A percentile compares a stretch with the other conserved stretches of the same genome.
phyloP scores from a whole-genome alignment of 2,113 vertebrate genomes.

The Strix aluco region DNA sequence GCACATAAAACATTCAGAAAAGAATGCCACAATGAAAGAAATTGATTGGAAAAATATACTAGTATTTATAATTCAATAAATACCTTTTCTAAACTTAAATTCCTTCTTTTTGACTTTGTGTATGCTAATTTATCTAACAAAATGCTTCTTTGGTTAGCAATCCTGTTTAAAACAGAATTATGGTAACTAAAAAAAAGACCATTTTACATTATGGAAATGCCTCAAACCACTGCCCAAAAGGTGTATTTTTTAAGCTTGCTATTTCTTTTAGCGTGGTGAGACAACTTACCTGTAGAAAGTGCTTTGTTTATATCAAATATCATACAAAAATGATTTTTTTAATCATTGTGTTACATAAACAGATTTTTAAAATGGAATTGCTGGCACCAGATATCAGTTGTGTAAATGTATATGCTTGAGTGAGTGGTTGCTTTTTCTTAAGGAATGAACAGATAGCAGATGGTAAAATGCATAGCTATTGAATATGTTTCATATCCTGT shows the following conservation, averaged over 20 bases:
- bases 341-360: neutral
- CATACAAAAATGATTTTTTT: neutral
- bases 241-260: neutral
- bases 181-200: neutral
- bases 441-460: neutral
- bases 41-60: neutral
- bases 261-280: neutral
- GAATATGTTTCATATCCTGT: neutral
- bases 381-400: neutral
- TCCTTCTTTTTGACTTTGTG: neutral
- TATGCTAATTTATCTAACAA: neutral
- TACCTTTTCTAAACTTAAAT: neutral
- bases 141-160: neutral
- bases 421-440: neutral
- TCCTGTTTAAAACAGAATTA: neutral
- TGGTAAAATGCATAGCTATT: neutral
- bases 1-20: neutral
- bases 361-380: neutral
- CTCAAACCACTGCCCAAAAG: neutral
- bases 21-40: rapidly evolving
- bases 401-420: neutral
- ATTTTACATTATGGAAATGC: neutral
- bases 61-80: neutral
- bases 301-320: neutral
- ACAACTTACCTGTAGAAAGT: neutral